Evolutionary conservation across 2,113 vertebrate genomes (phyloP).

Genomic region (Ovis canadensis): DNA sequence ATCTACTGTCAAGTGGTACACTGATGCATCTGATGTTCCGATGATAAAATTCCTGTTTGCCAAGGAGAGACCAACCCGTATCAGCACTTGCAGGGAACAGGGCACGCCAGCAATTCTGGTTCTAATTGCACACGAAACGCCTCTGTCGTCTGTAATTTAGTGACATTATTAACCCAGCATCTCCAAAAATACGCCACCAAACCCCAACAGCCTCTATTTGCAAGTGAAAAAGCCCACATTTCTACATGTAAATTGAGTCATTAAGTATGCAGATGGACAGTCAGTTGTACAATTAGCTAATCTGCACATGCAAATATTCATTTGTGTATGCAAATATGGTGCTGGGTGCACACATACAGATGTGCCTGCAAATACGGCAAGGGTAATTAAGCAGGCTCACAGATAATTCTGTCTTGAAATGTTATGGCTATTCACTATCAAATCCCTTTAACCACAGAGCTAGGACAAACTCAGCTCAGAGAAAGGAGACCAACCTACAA

Average conservation of each 20-base stretch:
- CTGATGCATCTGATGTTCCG: conserved; percentile 82
- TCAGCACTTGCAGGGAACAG: conserved; percentile 32
- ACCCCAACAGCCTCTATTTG: conserved; percentile 59
- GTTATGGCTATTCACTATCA: conserved; percentile 62
- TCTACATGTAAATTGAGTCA: conserved; percentile 66
- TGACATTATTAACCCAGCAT: conserved; percentile 68
- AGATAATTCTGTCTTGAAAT: conserved; percentile 53
- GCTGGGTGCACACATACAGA: conserved; percentile 53
- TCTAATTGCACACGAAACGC: conserved; percentile 21
- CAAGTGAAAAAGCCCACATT: conserved; percentile 61
- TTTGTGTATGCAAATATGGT: conserved; percentile 75
- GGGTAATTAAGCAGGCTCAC: conserved; percentile 62
- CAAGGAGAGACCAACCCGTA: conserved; percentile 40
- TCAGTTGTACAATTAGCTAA: conserved; percentile 71
- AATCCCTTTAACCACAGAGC: not conserved
- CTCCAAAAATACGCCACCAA: conserved; percentile 58
- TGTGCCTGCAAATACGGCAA: conserved; percentile 51
- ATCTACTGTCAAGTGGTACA: conserved; percentile 83
- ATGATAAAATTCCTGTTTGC: conserved; percentile 90
- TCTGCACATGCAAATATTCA: conserved; percentile 73
- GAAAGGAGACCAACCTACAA: not conserved
- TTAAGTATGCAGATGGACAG: conserved; percentile 75
- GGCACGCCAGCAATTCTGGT: conserved; percentile 45
- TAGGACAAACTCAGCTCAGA: not conserved
- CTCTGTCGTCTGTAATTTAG: conserved; percentile 62